Base-by-base conservation (phyloP, 2,888 invertebrate genomes). In the Eupithecia centaureata region DNA sequence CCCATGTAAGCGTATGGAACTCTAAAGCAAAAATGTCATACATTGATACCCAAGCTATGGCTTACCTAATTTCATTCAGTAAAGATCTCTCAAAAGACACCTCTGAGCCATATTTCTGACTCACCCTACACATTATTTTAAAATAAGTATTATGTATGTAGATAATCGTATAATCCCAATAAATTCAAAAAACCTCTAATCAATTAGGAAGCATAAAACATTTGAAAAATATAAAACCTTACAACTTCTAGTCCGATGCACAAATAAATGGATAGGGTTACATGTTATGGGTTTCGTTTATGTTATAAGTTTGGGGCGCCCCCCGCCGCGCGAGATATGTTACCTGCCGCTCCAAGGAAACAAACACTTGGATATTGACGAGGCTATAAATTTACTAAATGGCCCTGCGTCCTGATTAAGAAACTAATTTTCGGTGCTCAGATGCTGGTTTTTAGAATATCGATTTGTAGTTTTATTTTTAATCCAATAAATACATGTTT, bases 321-420 rank as follows among this genome's bases (percentile, higher is more conserved):
- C 87, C 92, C 92, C 85, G 92, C 86, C 79, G 91, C 78, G 77
- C 83, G 85, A 87, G 82, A 88, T 86, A 90, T 88, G 87, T 89
- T 89, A 88, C 90, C 92, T 89, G 89, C 86, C 81, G 81, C 76
- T 79, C 82, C 80, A 82, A 85, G 86, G 90, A 88, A 91, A 90
- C 89, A 89, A 87, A 90, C 86, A 88, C 87, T 83, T 86, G 86
- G 79, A 79, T 83, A 87, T 87, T 84, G 86, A 89, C 82, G 85
- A 84, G 77, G 86, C 83, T 78, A 89, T 91, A 90, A 88, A 90
- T 90, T 86, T 86, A 73, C 77, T 73, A 89, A 88, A 90, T 86
- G 84, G 86, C 85, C 87, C 82, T 74, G 79, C 83, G 83, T 88
- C 85, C 83, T 83, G 87, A 89, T 89, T 88, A 89, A 86, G 89